Evolutionary conservation across 2,113 vertebrate genomes (phyloP).

Genomic region (Boulengeromyrus knoepffleri): DNA sequence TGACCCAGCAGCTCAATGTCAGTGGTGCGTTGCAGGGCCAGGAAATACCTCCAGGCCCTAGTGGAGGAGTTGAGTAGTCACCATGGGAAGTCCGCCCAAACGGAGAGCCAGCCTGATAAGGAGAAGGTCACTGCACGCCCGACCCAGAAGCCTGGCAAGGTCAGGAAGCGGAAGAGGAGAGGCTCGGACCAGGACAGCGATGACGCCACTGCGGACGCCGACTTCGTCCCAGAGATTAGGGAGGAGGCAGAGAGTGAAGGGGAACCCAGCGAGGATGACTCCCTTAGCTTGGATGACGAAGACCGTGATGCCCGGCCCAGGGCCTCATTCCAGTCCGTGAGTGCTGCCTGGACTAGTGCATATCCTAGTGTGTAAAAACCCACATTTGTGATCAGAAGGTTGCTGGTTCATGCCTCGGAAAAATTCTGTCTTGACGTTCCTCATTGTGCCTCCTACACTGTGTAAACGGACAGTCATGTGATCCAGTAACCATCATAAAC

Average conservation of each 20-base stretch:
- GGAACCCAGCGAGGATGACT: conserved; percentile 51
- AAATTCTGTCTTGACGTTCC: not conserved
- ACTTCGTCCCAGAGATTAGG: conserved; percentile 64
- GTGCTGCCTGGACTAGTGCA: not conserved
- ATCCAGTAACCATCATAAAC: not conserved
- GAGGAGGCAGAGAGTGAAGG: conserved; percentile 50
- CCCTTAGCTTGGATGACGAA: conserved; percentile 40
- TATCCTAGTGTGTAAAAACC: not conserved
- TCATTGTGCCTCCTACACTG: not conserved
- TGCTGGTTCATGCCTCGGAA: not conserved
- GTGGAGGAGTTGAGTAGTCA: conserved; percentile 61
- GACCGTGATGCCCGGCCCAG: not conserved
- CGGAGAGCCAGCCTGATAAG: conserved; percentile 2
- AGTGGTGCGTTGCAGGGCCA: conserved; percentile 59
- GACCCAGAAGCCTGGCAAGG: conserved; percentile 21
- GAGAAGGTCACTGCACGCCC: conserved; percentile 20
- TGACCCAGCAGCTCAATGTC: not conserved
- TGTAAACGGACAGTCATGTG: not conserved
- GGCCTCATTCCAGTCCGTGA: not conserved
- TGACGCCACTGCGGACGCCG: conserved; percentile 52
- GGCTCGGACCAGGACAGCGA: conserved; percentile 25
- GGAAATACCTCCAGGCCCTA: conserved; percentile 81
- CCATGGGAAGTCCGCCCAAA: conserved; percentile 23
- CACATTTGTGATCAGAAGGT: not conserved
- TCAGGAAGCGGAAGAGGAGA: conserved; percentile 49